These are phyloP conservation scores for Luidia sarsii DNA, from an alignment of 53 echinoderm and acorn worm species.

Conservation along the genomic window DNA sequence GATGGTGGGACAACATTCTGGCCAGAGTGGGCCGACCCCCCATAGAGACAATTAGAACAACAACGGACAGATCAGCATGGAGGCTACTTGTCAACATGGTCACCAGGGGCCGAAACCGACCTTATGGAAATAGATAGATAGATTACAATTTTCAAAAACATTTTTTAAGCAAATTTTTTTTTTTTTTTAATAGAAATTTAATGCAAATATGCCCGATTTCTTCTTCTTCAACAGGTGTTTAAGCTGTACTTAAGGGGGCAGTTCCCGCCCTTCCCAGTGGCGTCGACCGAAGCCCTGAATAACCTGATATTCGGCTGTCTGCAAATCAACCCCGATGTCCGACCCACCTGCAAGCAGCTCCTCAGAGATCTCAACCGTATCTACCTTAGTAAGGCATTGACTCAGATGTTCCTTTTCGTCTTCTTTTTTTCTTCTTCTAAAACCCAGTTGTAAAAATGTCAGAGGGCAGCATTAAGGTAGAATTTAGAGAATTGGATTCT, in stretches of 20 bases:
- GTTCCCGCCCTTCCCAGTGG: neutral
- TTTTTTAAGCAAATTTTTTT: neutral
- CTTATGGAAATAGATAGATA: no score
- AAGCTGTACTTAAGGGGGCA: neutral
- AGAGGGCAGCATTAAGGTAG: no score
- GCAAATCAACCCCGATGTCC: neutral
- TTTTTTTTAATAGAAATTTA: neutral
- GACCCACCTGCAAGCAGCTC: constrained; percentile 21
- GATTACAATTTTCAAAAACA: neutral
- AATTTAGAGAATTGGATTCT: no score
- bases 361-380: constrained; percentile 26
- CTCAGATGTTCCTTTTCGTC: neutral
- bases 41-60: no score
- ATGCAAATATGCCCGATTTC: neutral
- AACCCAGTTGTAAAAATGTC: no score
- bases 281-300: constrained; percentile 1
- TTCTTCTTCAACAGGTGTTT: no score
- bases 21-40: no score
- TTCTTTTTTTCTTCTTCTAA: no score
- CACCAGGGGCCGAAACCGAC: no score
- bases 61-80: no score
- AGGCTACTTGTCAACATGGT: no score
- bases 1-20: no score
- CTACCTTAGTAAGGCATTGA: constrained; percentile 15
- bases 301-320: constrained; percentile 3